phyloP scores from a whole-genome alignment of 2,113 vertebrate genomes.

The Brevimyrus niger region DNA sequence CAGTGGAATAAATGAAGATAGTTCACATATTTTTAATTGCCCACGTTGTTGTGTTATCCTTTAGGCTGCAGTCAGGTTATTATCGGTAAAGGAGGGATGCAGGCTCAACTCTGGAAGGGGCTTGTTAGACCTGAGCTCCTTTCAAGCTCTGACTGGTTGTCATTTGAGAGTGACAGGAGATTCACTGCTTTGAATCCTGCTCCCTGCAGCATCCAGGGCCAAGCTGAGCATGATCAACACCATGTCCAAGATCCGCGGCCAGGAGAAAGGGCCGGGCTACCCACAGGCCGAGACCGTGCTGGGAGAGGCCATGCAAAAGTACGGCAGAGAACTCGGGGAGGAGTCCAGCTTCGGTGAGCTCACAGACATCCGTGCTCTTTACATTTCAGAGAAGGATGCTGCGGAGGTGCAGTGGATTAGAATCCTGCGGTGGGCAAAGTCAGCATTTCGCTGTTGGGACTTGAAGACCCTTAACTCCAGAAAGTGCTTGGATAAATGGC shows the following conservation, averaged over 20 bases:
- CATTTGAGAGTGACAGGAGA: not conserved
- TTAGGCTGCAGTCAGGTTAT: not conserved
- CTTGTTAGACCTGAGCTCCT: not conserved
- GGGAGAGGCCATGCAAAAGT: slow-evolving; percentile 87
- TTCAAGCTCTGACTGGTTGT: not conserved
- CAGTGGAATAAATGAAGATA: not conserved
- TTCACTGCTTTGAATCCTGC: not conserved
- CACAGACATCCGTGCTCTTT: not conserved
- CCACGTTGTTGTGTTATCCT: not conserved
- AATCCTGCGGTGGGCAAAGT: not conserved
- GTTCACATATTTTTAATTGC: not conserved
- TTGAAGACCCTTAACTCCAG: not conserved
- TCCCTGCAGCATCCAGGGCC: slow-evolving; percentile 79
- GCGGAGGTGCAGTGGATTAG: not conserved
- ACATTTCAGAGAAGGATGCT: not conserved
- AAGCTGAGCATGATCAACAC: slow-evolving; percentile 96
- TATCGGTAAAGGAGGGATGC: not conserved
- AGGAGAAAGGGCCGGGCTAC: slow-evolving; percentile 89
- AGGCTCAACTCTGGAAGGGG: not conserved
- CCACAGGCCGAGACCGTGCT: slow-evolving; percentile 84
- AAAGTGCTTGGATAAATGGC: not conserved
- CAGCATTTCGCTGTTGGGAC: not conserved
- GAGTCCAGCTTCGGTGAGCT: slow-evolving; percentile 86
- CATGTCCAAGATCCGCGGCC: slow-evolving; percentile 95
- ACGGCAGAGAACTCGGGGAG: slow-evolving; percentile 84